Percentiles rank a stretch among this genome's conserved stretches.
Conservation (phyloP, 2,797 vertebrate genomes). For the Heliangelus exortis region DNA sequence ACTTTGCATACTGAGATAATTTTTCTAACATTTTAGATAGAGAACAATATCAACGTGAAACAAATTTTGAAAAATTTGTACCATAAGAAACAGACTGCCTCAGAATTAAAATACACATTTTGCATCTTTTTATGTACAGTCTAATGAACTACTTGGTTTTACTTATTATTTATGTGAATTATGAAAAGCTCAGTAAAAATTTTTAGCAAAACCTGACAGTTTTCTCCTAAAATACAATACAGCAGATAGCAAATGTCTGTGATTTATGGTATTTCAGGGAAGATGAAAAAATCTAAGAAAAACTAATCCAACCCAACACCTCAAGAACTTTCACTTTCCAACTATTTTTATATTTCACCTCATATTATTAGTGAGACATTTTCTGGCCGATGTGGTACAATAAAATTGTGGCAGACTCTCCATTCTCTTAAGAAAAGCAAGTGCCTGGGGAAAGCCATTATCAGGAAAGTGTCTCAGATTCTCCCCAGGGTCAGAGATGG, state of each 20-base stretch:
- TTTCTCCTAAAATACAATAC: neutral
- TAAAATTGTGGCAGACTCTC: neutral
- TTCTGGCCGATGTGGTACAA: neutral
- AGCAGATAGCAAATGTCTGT: neutral
- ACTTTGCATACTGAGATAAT: neutral
- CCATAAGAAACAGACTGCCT: neutral
- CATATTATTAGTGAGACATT: neutral
- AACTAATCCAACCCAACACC: neutral
- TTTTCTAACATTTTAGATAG: neutral
- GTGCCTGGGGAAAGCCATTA: neutral
- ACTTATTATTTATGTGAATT: neutral
- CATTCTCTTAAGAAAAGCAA: neutral
- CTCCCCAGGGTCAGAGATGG: fast-evolving
- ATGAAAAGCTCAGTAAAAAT: neutral
- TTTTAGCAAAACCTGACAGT: neutral
- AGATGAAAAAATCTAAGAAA: neutral
- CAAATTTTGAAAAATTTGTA: neutral
- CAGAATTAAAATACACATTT: neutral
- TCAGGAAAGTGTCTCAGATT: neutral
- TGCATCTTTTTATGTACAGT: neutral
- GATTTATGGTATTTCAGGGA: neutral
- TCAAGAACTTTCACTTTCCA: neutral
- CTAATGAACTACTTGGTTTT: neutral
- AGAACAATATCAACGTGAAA: slow-evolving; percentile 28
- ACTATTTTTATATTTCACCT: neutral